Conservation (phyloP, 2,888 invertebrate species). For the Cheilosia scutellata region DNA sequence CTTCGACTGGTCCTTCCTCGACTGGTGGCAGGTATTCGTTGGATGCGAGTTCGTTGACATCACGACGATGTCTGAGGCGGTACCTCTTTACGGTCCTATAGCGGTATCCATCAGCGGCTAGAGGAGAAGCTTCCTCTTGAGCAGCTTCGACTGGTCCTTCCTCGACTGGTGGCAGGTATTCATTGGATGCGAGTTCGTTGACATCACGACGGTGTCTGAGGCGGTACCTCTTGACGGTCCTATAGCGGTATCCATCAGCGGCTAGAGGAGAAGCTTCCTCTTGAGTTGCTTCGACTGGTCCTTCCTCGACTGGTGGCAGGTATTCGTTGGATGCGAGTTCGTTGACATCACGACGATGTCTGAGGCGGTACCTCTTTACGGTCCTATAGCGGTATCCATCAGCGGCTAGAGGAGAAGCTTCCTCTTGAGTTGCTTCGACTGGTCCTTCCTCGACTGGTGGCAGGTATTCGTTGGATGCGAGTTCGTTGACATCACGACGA, state of each 20-base stretch:
- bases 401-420: conserved; percentile 70
- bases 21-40: conserved; percentile 55
- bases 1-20: conserved; percentile 39
- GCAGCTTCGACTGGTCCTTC: not conserved
- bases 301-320: conserved; percentile 50
- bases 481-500: conserved; percentile 58
- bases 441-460: conserved; percentile 54
- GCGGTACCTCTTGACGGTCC: conserved; percentile 77
- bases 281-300: conserved; percentile 33
- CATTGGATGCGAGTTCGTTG: too few relatives aligned
- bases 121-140: conserved; percentile 46
- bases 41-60: conserved; percentile 73
- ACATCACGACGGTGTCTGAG: conserved; percentile 78
- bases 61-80: conserved; percentile 79
- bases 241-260: conserved; percentile 78
- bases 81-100: conserved; percentile 81
- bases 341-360: conserved; percentile 79
- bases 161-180: too few relatives aligned
- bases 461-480: conserved; percentile 48
- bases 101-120: conserved; percentile 81
- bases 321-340: conserved; percentile 54
- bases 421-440: conserved; percentile 38
- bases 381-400: conserved; percentile 81
- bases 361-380: conserved; percentile 78
- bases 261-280: conserved; percentile 45